phyloP scores from a whole-genome alignment of 2,888 invertebrate species.

The Cephus rjabovi region DNA sequence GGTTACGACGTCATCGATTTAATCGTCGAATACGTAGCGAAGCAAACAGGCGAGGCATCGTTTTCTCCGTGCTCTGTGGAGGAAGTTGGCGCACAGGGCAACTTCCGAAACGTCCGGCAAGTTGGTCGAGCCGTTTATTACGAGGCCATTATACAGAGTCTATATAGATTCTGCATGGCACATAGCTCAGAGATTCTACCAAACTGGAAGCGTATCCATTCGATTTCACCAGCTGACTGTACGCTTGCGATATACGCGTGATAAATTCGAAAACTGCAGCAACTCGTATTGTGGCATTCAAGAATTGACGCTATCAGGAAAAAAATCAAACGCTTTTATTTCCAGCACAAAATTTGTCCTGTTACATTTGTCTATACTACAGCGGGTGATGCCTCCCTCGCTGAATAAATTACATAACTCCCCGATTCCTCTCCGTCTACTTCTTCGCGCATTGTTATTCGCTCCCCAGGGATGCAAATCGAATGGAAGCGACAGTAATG shows the following conservation, averaged over 20 bases:
- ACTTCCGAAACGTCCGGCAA: neutral
- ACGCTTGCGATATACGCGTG: too few species aligned
- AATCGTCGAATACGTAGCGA: neutral
- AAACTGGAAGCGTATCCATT: neutral
- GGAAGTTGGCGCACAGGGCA: neutral
- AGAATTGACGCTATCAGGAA: conserved; percentile 27
- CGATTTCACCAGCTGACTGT: neutral
- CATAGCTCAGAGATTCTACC: neutral
- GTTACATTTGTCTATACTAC: conserved; percentile 26
- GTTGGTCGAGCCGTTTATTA: neutral
- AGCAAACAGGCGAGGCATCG: neutral
- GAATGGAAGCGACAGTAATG: conserved; percentile 16
- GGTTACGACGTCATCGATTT: neutral
- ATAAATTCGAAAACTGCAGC: neutral
- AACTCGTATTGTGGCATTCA: neutral
- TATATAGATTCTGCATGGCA: neutral
- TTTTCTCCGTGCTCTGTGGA: neutral
- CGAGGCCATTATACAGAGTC: neutral
- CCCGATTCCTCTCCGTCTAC: conserved; percentile 16
- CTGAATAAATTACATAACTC: conserved; percentile 53
- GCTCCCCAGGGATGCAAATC: conserved; percentile 28
- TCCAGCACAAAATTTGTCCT: conserved; percentile 35
- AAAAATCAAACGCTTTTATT: conserved; percentile 35
- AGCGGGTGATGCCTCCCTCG: conserved; percentile 34
- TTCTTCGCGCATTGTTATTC: conserved; percentile 37